Base-by-base conservation (phyloP, 2,888 invertebrate genomes). In the Lasius platythorax region DNA sequence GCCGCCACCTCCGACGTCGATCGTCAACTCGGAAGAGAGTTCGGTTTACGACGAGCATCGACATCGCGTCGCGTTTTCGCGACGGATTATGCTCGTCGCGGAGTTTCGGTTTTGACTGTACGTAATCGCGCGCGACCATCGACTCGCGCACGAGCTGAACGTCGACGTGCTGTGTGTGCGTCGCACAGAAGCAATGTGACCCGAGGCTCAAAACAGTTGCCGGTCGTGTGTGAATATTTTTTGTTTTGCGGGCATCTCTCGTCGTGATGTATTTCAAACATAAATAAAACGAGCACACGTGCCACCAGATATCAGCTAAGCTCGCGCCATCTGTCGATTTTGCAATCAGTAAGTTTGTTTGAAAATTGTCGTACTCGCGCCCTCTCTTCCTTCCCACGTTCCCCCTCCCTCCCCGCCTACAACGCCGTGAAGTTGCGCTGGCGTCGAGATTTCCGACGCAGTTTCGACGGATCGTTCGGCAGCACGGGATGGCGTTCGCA, bases 391-490 rank as follows among this genome's bases (percentile, higher is more conserved):
- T n/a, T n/a, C 8, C 50, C 50, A 8, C 12, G 3, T 3, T 3
- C 12, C 43, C 15, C 43, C 8, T 50, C 18, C 50, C 18, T 18
- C 6, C 50, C 50, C 8, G 0, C n/a, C n/a, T n/a, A 58, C 63
- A 43, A 50, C 4, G 18, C 1, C 43, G 66, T 6, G 1, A 70
- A 64, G 61, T 79, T 46, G 79, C 23, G 40, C 18, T 9, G 28
- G 33, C 58, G 43, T 33, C 30, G 61, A 43, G 30, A 30, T 70
- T 50, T n/a, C 28, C 18, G 30, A 23, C 11, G 23, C 18, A 73
- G 58, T 70, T 76, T 58, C 50, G 15, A 79, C 70, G n/a, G 53
- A 85, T 46, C 40, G 56, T 30, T 76, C 67, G 50, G 15, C 40
- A 64, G 28, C 63, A 5, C 37, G 64, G 33, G 30, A 64, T n/a